Conservation (phyloP, 2,113 vertebrate genomes). For the Ptyas mucosa region DNA sequence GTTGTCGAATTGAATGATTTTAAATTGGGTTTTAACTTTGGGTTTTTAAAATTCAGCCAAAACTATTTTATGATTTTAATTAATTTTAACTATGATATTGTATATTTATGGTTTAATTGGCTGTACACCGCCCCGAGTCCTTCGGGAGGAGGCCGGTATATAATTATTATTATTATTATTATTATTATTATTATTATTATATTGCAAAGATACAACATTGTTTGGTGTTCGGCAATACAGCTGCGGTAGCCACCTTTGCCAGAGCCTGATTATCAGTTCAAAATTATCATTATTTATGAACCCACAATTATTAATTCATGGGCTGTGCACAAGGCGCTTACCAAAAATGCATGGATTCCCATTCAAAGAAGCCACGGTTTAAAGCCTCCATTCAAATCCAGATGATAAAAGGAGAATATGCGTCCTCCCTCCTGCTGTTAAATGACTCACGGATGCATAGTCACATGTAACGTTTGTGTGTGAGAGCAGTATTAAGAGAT, state of each 20-base stretch:
- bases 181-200: too few relatives aligned
- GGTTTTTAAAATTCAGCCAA: too few relatives aligned
- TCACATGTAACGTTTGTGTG: not conserved
- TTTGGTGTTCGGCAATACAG: not conserved
- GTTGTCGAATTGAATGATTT: too few relatives aligned
- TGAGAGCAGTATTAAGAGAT: not conserved
- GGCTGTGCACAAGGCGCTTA: not conserved
- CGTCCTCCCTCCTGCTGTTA: not conserved
- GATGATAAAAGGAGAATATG: not conserved
- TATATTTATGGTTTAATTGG: too few relatives aligned
- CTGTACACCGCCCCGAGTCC: too few relatives aligned
- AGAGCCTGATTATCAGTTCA: not conserved
- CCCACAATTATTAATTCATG: constrained; percentile 10
- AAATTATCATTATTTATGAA: constrained; percentile 16
- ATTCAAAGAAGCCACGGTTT: not conserved
- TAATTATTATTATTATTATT: too few relatives aligned
- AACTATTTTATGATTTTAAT: too few relatives aligned
- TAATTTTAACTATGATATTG: too few relatives aligned
- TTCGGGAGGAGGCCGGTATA: too few relatives aligned
- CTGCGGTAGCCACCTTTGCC: not conserved
- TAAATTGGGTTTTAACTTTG: too few relatives aligned
- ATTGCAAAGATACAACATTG: not conserved
- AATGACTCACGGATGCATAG: not conserved
- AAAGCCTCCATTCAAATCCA: not conserved
- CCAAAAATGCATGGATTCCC: not conserved